Evolutionary conservation across 1,140 invertebrate genomes (phyloP).

Genomic region (Paralvinella palmiformis): DNA sequence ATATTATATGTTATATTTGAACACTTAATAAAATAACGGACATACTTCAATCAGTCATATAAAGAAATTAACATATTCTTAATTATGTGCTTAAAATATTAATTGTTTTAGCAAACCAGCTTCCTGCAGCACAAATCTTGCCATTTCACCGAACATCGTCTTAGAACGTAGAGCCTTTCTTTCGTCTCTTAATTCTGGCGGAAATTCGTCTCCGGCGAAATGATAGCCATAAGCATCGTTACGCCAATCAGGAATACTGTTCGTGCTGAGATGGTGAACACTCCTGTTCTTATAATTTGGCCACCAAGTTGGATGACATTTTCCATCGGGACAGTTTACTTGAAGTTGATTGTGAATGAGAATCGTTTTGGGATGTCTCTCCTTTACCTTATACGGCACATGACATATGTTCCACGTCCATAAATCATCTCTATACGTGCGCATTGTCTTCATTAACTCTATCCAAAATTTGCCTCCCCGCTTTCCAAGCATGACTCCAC

Average conservation of each 20-base stretch:
- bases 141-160: conserved; percentile 13
- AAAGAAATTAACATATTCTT: too few relatives aligned
- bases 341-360: conserved; percentile 8
- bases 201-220: conserved; percentile 7
- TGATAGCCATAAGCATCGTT: conserved; percentile 13
- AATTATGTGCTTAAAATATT: too few relatives aligned
- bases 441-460: too few relatives aligned
- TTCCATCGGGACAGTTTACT: conserved; percentile 2
- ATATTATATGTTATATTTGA: too few relatives aligned
- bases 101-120: background rate
- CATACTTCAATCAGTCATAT: too few relatives aligned
- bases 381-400: conserved; percentile 10
- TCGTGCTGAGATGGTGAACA: conserved; percentile 11
- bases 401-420: too few relatives aligned
- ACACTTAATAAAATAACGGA: too few relatives aligned
- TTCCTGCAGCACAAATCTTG: conserved; percentile 3
- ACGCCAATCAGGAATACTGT: conserved; percentile 13
- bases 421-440: too few relatives aligned
- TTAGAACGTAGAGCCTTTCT: background rate
- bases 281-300: conserved; percentile 13
- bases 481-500: too few relatives aligned
- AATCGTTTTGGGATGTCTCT: conserved; percentile 6
- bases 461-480: too few relatives aligned
- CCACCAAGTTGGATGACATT: conserved; percentile 18
- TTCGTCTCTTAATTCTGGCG: background rate